phyloP scores from a whole-genome alignment of 2,888 invertebrate species.

The Lacanobia oleracea region DNA sequence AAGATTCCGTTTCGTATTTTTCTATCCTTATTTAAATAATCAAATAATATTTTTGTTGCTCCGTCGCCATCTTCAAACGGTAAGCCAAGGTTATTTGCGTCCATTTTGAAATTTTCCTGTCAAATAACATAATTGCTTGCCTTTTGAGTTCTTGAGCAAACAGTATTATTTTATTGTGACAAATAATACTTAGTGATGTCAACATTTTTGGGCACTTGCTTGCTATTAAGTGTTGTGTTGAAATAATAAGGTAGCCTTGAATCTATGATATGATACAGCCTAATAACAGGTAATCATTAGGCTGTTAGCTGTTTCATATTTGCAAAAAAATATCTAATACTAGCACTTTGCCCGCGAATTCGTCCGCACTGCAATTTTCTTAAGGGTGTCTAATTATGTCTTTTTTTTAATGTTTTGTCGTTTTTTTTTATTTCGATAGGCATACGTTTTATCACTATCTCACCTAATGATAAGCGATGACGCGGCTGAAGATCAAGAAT shows the following conservation, averaged over 20 bases:
- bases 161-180: constrained; percentile 24
- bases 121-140: constrained; percentile 23
- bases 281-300: too few species aligned
- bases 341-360: too few species aligned
- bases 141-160: constrained; percentile 34
- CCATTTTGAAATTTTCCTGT: constrained; percentile 19
- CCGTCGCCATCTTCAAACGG: not conserved
- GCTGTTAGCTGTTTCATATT: too few species aligned
- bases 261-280: not conserved
- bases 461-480: too few species aligned
- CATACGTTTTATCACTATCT: too few species aligned
- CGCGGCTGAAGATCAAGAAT: too few species aligned
- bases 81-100: constrained; percentile 11
- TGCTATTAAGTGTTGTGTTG: not conserved
- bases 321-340: too few species aligned
- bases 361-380: too few species aligned
- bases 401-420: too few species aligned
- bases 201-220: not conserved
- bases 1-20: not conserved
- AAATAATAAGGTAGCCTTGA: constrained; percentile 3
- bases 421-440: too few species aligned
- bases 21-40: constrained; percentile 3
- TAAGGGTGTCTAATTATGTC: too few species aligned
- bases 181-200: constrained; percentile 4
- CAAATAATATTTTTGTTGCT: constrained; percentile 6